Base-by-base conservation (phyloP, 2,888 invertebrate genomes). In the Sepiola atlantica region DNA sequence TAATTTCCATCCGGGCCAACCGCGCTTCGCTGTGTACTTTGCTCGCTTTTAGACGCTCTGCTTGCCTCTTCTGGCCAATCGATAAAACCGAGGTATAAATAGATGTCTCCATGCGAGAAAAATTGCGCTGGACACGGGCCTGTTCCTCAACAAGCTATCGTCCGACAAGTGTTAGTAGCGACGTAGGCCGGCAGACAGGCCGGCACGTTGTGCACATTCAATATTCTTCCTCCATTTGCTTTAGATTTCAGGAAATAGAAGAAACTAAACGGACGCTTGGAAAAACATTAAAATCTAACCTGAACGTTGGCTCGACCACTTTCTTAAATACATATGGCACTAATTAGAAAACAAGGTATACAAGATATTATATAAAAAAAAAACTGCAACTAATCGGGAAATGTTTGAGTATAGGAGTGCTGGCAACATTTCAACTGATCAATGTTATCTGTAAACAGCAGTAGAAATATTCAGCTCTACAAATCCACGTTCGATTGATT, bases 1-100 rank as follows among this genome's bases (percentile, higher is more conserved):
- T 77, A 77, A 77, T 77, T 77, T 77, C 77, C 77, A 77, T 77
- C 77, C 77, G 77, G n/a, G 77, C 77, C 77, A 77, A 77, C 77
- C 77, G 77, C n/a, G 77, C 77, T n/a, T 77, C 77, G 77, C 77
- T 77, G 32, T 77, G 77, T 77, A 77, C 77, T 77, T 77, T 77
- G 77, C 77, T 77, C 77, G 77, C 77, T 77, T 77, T 77, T n/a
- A 77, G 61, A 61, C 61, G 21, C 32, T 77, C 77, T 77, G 77
- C n/a, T 77, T 77, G 77, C 77, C 77, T 77, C 77, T 77, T 77
- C 77, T 77, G 77, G n/a, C 32, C 77, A 77, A 77, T 77, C 77
- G 77, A 77, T 77, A 77, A 77, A 77, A 77, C 77, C 77, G n/a
- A 77, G 77, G 77, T 77, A 77, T 77, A 77, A 77, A 77, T 77